Conservation (phyloP, 2,113 vertebrate species). For the Thalassarche chlororhynchos region DNA sequence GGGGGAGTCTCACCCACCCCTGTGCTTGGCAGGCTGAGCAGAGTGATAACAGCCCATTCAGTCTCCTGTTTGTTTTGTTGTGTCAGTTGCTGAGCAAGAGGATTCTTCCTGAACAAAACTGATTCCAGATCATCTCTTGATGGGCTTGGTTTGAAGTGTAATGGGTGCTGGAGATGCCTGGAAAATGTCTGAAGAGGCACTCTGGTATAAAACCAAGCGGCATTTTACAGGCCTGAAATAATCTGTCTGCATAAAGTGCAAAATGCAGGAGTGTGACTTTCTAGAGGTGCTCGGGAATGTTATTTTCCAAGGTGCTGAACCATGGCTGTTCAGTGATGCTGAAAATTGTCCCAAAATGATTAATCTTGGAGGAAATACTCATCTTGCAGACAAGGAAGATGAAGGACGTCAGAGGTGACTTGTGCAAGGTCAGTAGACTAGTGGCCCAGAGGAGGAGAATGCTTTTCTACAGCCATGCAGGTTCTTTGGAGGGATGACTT, state of each 20-base stretch:
- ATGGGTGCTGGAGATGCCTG: neutral
- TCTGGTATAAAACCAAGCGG: neutral
- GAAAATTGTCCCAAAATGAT: neutral
- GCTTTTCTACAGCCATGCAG: neutral
- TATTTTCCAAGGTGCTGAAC: neutral
- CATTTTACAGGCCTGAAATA: neutral
- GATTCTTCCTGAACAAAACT: neutral
- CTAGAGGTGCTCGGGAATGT: neutral
- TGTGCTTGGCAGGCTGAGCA: neutral
- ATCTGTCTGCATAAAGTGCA: neutral
- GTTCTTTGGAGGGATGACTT: neutral
- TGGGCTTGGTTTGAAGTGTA: neutral
- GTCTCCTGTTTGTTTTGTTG: neutral
- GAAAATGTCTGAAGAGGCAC: neutral
- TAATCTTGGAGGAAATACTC: neutral
- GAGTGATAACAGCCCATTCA: neutral
- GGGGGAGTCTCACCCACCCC: neutral
- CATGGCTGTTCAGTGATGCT: neutral
- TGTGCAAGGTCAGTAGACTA: neutral
- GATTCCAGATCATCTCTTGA: neutral
- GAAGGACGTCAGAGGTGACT: neutral
- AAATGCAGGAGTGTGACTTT: neutral
- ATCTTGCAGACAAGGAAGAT: neutral
- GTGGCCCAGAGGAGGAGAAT: neutral
- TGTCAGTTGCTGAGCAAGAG: conserved; percentile 14